phyloP scores from a whole-genome alignment of 2,113 vertebrate species.

The Suricata suricatta region DNA sequence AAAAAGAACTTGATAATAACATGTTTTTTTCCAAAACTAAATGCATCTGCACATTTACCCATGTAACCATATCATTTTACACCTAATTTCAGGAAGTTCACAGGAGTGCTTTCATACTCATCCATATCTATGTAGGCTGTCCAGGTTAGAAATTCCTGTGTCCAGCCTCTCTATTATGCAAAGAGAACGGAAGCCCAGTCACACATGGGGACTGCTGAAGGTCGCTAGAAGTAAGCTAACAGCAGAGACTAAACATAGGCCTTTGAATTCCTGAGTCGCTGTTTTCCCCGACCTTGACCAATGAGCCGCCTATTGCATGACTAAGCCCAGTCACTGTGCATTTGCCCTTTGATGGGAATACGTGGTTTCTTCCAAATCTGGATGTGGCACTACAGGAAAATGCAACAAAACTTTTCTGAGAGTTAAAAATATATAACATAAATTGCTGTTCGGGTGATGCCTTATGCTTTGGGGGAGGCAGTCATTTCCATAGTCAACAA shows the following conservation, averaged over 20 bases:
- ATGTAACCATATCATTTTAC: not conserved
- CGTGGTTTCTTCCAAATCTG: not conserved
- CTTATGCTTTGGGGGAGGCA: not conserved
- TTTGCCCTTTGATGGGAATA: not conserved
- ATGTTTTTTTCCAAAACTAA: no score
- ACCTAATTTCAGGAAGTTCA: not conserved
- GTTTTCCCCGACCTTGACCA: not conserved
- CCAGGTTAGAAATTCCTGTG: not conserved
- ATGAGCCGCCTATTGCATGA: not conserved
- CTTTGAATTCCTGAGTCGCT: not conserved
- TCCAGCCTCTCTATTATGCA: not conserved
- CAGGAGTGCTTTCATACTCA: not conserved
- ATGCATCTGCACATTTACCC: not conserved
- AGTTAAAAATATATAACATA: not conserved
- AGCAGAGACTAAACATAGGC: not conserved
- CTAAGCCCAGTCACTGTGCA: not conserved
- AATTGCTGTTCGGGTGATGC: not conserved
- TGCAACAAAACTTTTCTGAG: not conserved
- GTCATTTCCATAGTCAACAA: not conserved
- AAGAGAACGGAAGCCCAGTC: not conserved
- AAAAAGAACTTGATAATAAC: not conserved
- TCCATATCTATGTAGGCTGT: not conserved
- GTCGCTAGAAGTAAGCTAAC: not conserved
- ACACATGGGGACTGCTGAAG: not conserved
- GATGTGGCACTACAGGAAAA: not conserved